Base-by-base conservation (phyloP, 2,113 vertebrate genomes). In the Spheniscus mendiculus region DNA sequence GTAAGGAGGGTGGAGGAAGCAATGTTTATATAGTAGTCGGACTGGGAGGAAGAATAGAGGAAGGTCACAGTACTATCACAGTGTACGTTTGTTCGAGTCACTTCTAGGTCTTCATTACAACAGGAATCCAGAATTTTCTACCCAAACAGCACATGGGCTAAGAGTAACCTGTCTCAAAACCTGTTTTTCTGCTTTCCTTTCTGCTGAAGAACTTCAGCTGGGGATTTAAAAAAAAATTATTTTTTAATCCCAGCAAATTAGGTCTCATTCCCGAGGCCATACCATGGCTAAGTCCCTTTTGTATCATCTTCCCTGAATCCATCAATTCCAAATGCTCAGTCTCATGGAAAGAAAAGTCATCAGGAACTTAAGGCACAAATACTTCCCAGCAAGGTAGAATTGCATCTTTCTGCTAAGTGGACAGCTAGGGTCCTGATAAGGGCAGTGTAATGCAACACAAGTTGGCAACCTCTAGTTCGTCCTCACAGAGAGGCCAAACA, bases 11-110 rank as follows among this genome's bases (percentile, higher is more conserved):
- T 34, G 58, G 32, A 90, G 22, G 42, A 88, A n/a, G 32, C 17
- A 90, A 56, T 86, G 74, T 93, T 97, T 93, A 93, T 26, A 32
- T 1, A 72, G 40, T 2, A 73, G 42, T 25, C 11, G 15, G 83
- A 66, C 56, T 69, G 65, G 49, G 34, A 94, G 25, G 55, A 90
- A 81, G 58, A 83, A 56, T 0, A 44, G 58, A 83, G 38, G 52
- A 96, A 94, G 84, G 78, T 93, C 87, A 96, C 77, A 82, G 71
- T 22, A 66, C 14, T 86, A 81, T n/a, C 72, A 36, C 11, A 53
- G 50, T 1, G 4, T 40, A 49, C 25, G 8, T 63, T 92, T 85
- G 16, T 23, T 84, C 26, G 87, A 66, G 77, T 56, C 16, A 63
- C 10, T 79, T 87, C 47, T 32, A 85, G 16, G 34, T 49, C 55